Evolutionary conservation across 2,888 invertebrate genomes (phyloP), one percentile per base, ranked within the genome.

Genomic region (Argynnis bischoffii): DNA sequence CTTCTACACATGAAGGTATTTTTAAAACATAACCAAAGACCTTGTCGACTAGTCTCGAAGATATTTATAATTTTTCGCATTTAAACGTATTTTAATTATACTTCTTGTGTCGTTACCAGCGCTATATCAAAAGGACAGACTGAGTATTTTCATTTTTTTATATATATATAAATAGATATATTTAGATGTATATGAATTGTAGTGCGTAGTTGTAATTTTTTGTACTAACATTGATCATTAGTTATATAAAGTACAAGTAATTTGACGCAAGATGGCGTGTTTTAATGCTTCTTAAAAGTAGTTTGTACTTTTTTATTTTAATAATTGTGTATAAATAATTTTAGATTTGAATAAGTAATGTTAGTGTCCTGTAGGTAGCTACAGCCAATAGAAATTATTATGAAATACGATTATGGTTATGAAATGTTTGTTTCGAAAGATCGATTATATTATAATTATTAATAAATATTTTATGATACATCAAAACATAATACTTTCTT

Each of bases 21-120:
- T 69, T 68, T 70, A 69, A 73, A 88, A 82, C 85, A 80, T 87
- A 86, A 85, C 92, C 91, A 92, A 92, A 92, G 92, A 90, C 82
- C 77, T 84, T 78, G 79, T 82, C 81, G 77, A 80, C 91, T 92
- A 92, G 91, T 92, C 91, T 88, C 77, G 79, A 79, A 83, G 71
- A 76, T 86, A 85, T 87, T 85, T 85, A 85, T 86, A 79, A 78
- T 81, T 82, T 81, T 61, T 79, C 77, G 88, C 87, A 86, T 89
- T 86, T 86, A 84, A 77, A 78, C 78, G 73, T 72, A 74, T 77
- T 75, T 74, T 41, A 74, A 70, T 66, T 53, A 67, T 55, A 63
- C 63, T 68, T 70, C 59, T 78, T 79, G 79, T 74, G 74, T 76
- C 69, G 72, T 91, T 90, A 90, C 90, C 89, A 87, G 77, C 81